These are phyloP conservation scores for Chaetorhynchus papuensis DNA, from an alignment of 2,113 vertebrate genomes.

Conservation along the genomic window DNA sequence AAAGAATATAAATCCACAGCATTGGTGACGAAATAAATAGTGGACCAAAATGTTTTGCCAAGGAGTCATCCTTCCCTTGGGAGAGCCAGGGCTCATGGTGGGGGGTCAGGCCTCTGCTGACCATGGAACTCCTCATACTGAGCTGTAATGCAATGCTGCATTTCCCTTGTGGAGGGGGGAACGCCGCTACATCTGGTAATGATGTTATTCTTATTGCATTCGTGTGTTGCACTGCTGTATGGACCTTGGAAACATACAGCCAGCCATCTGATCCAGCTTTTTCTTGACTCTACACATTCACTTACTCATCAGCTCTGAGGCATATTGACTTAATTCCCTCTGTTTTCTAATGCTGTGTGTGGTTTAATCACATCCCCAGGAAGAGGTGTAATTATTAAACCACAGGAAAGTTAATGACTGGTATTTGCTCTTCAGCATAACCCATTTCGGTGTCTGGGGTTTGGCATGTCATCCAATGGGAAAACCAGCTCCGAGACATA, in stretches of 20 bases:
- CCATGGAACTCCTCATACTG: background rate
- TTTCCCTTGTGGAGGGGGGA: background rate
- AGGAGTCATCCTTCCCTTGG: background rate
- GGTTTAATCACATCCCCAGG: slow-evolving; percentile 69
- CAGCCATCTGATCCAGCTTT: slow-evolving; percentile 51
- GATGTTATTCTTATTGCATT: slow-evolving; percentile 53
- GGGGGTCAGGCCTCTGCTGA: background rate
- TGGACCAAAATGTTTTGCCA: background rate
- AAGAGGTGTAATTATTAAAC: slow-evolving; percentile 74
- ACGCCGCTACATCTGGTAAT: background rate
- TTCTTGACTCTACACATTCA: background rate
- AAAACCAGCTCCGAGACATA: slow-evolving; percentile 48
- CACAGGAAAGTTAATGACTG: slow-evolving; percentile 71
- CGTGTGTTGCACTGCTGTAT: slow-evolving; percentile 29
- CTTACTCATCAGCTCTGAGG: slow-evolving; percentile 47
- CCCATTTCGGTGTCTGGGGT: slow-evolving; percentile 64
- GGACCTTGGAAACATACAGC: background rate
- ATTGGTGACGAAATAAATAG: accelerated
- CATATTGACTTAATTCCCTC: slow-evolving; percentile 60
- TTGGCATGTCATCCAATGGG: slow-evolving; percentile 58
- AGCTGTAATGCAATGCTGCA: slow-evolving; percentile 21
- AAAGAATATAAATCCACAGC: background rate
- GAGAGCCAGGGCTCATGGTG: background rate
- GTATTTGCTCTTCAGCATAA: slow-evolving; percentile 58
- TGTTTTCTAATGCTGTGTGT: slow-evolving; percentile 62